Base-by-base conservation (phyloP, 1,140 invertebrate genomes). In the Leptinotarsa defecta region DNA sequence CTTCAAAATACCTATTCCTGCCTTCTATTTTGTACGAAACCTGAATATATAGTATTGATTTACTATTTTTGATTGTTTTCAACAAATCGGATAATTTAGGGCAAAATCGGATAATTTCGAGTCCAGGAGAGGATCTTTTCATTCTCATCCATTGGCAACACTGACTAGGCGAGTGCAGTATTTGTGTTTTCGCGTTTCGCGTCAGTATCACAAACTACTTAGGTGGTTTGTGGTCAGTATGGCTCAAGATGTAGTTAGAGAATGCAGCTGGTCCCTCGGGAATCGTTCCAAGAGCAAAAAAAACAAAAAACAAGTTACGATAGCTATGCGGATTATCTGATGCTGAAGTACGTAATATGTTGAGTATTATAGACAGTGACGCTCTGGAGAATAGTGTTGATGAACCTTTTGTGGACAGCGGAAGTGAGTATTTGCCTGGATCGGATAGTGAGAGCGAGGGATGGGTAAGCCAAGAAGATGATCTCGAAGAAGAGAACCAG, bases 291-390 rank as follows among this genome's bases (percentile, higher is more conserved):
- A 13, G 63, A 19, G 24, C 63, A n/a, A 64, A 64, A 64, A 64
- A 64, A 19, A 64, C 63, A 24, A 24, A 19, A 64, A 69, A 69
- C n/a, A 69, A 48, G 15, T 43, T 17, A 49, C 69, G 69, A 71
- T n/a, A 49, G n/a, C 69, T 52, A 49, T 71, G 69, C 24, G 69
- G 69, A 71, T 52, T 71, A 71, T 48, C 69, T 52, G 48, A 71
- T 13, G 19, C 24, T 65, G 63, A 65, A 65, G 63, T 65, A 20
- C 63, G 13, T 65, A 65, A 65, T 65, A 52, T 71, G 48, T 71
- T 71, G 49, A 48, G 6, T 71, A 20, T 57, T 71, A 52, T 71
- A 48, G 69, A 57, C 34, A 52, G 69, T 71, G 69, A 71, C n/a
- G 13, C 63, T 65, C 19, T n/a, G 13, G 48, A 48, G 49, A 57